These are phyloP conservation scores for Xerus rutilus DNA, from an alignment of 2,797 vertebrate genomes.

Conservation along the genomic window DNA sequence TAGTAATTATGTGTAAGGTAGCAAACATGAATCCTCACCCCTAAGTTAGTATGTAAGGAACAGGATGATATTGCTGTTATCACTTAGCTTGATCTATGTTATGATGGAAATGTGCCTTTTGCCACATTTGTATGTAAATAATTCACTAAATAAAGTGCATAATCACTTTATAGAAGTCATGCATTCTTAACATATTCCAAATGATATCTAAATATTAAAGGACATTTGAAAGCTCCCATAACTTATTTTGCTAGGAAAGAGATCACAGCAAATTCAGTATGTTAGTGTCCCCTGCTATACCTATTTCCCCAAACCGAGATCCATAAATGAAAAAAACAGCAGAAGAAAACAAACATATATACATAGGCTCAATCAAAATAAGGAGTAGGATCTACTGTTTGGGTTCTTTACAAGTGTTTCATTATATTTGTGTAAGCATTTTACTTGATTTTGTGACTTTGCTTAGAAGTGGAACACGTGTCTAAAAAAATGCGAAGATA, in stretches of 20 bases:
- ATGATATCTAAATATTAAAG: background rate
- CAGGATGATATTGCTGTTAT: background rate
- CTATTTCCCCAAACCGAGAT: background rate
- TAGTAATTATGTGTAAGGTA: background rate
- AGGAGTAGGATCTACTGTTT: background rate
- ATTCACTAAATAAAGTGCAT: background rate
- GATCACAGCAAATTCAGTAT: background rate
- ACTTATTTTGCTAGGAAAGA: background rate
- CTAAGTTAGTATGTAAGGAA: background rate
- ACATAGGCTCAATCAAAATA: conserved; percentile 6
- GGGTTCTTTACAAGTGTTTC: conserved; percentile 45
- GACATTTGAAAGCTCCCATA: background rate
- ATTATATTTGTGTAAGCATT: conserved; percentile 13
- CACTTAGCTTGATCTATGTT: background rate
- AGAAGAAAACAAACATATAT: background rate
- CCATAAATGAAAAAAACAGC: background rate
- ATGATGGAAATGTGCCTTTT: background rate
- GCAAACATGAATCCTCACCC: background rate
- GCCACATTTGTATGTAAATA: background rate
- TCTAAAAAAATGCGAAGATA: conserved; percentile 27
- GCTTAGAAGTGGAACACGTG: background rate
- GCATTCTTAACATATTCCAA: background rate
- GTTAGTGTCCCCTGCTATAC: background rate
- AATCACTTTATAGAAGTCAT: background rate
- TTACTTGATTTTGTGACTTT: conserved; percentile 64